Evolutionary conservation across 2,797 vertebrate species (phyloP).

Genomic region (Epinephelus awoara): DNA sequence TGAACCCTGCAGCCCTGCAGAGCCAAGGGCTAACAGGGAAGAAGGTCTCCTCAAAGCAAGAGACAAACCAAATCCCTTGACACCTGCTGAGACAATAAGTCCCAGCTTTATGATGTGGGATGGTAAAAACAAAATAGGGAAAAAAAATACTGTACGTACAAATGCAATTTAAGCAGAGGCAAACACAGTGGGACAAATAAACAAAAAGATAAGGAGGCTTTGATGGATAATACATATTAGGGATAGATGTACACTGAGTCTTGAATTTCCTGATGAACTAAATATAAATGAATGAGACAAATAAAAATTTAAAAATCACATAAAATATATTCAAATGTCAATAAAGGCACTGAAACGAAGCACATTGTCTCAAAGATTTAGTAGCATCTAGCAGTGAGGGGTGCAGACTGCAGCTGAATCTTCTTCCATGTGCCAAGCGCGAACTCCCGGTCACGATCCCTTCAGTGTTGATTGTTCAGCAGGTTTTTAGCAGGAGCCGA

Average conservation of each 20-base stretch:
- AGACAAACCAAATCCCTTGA: slow-evolving; percentile 64
- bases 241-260: background rate
- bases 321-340: background rate
- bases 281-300: background rate
- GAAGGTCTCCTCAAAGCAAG: slow-evolving; percentile 42
- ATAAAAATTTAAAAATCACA: background rate
- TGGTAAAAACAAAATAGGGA: slow-evolving; percentile 18
- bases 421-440: too few relatives aligned
- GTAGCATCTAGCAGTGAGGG: too few relatives aligned
- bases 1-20: slow-evolving; percentile 75
- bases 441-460: too few relatives aligned
- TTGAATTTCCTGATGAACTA: background rate
- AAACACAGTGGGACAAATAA: background rate
- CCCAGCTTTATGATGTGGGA: slow-evolving; percentile 31
- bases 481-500: too few relatives aligned
- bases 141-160: background rate
- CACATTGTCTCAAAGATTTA: too few relatives aligned
- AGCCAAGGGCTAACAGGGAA: slow-evolving; percentile 58
- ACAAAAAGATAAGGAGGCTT: background rate
- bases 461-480: too few relatives aligned
- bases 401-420: too few relatives aligned
- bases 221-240: background rate
- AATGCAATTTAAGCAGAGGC: slow-evolving; percentile 8
- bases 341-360: background rate
- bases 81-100: slow-evolving; percentile 54